Evolutionary conservation across 2,113 vertebrate genomes (phyloP).

Genomic region (Sarotherodon lohbergeri): DNA sequence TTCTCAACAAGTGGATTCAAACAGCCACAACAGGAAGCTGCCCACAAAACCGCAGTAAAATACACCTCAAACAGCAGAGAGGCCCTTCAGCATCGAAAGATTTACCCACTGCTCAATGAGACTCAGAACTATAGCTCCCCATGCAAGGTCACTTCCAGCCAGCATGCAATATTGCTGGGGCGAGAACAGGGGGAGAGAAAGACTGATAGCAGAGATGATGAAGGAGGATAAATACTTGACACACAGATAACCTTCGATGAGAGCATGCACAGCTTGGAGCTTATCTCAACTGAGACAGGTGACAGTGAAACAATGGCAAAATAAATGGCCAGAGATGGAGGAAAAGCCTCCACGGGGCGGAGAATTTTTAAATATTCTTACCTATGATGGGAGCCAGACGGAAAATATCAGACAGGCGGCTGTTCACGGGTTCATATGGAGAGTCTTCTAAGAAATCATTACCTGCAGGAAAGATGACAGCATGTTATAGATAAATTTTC

Average conservation of each 20-base stretch:
- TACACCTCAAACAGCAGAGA: background rate
- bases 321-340: background rate
- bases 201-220: background rate
- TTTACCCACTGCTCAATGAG: constrained; percentile 11
- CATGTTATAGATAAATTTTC: background rate
- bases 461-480: constrained; percentile 67
- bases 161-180: constrained; percentile 42
- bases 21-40: background rate
- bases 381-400: constrained; percentile 89
- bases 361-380: constrained; percentile 57
- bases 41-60: background rate
- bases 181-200: background rate
- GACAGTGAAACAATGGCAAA: background rate
- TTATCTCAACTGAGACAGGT: background rate
- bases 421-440: constrained; percentile 90
- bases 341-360: background rate
- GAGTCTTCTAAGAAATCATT: constrained; percentile 92
- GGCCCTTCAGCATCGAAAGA: background rate
- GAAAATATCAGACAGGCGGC: constrained; percentile 90
- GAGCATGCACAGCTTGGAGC: constrained; percentile 22
- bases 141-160: constrained; percentile 50
- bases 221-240: constrained; percentile 21
- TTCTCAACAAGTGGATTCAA: constrained; percentile 31
- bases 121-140: constrained; percentile 64
- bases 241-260: constrained; percentile 18